Evolutionary conservation across 2,888 invertebrate species (phyloP).

Genomic region (Scaptomyza tumidula): DNA sequence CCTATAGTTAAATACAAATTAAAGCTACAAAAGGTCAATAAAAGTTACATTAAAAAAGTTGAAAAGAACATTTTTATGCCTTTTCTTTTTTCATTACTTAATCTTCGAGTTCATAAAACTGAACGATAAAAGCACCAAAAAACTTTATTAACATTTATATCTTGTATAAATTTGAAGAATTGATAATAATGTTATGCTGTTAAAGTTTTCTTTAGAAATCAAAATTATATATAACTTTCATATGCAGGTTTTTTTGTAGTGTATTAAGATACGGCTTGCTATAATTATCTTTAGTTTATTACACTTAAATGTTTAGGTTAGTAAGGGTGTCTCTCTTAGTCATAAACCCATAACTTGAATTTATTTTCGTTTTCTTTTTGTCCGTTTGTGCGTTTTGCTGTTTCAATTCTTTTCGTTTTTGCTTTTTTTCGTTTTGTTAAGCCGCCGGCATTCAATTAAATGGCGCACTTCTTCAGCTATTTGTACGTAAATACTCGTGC

Average conservation of each 20-base stretch:
- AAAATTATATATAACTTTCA: too few species aligned
- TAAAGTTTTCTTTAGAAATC: too few species aligned
- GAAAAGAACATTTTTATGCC: neutral
- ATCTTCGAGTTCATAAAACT: neutral
- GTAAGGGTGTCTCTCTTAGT: neutral
- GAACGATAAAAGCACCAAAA: too few species aligned
- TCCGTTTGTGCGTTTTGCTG: slow-evolving; percentile 1
- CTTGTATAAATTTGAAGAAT: too few species aligned
- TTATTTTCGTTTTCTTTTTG: neutral
- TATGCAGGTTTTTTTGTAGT: too few species aligned
- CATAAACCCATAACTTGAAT: neutral
- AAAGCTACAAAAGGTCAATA: neutral
- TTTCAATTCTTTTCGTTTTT: neutral
- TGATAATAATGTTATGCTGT: too few species aligned
- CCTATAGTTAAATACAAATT: slow-evolving; percentile 1
- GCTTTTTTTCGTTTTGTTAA: slow-evolving; percentile 15
- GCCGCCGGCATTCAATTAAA: slow-evolving; percentile 75
- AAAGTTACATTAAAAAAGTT: neutral
- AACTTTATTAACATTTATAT: too few species aligned
- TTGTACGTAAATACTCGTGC: slow-evolving; percentile 67
- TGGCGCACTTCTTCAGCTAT: slow-evolving; percentile 67
- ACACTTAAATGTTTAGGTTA: neutral
- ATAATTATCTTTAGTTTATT: too few species aligned
- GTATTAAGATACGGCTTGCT: too few species aligned
- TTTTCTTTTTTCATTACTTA: neutral